Base-by-base conservation (phyloP, 2,888 invertebrate genomes). In the Callyntrura guangdongensis region DNA sequence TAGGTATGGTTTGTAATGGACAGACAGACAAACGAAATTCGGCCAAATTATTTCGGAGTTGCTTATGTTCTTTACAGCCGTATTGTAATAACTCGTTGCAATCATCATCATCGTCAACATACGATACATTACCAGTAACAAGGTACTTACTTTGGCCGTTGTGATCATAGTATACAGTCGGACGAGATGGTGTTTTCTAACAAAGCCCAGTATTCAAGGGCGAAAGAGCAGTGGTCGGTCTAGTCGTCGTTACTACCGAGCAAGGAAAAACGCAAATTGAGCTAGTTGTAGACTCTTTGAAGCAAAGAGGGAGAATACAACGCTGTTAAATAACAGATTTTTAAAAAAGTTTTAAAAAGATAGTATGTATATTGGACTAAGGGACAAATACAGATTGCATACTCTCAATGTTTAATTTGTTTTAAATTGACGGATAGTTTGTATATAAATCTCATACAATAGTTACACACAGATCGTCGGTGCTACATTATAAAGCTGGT, bases 131-230 rank as follows among this genome's bases (percentile, higher is more conserved):
- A 17, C 20, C 36, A 67, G 67, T 67, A 36, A 36, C 67, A 67
- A 67, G 61, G 67, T 67, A n/a, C 14, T 67, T 67, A n/a, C 14
- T 67, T 67, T 25, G 67, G 67, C 67, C 6, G 67, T 9, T 25
- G 11, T 12, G 61, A 14, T 61, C 8, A 61, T 2, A 2, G 67
- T 17, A 27, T n/a, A 27, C 14, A 67, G 27, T 67, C 25, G 27
- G 67, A 27, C 27, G 74, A 74, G 74, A 74, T 47, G 47, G 74
- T 47, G 45, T 47, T 74, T 45, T 74, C 45, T 47, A 61, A 47
- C 74, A 74, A 74, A 74, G 74, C 74, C 17, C 17, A 74, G 17
- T 67, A 27, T 74, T 74, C 74, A 74, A 74, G 74, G 74, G 74
- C 74, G 74, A 74, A 74, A 49, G 74, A 74, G 74, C 74, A 74